Conservation (phyloP, 1,140 invertebrate species). For the Aethina tumida region DNA sequence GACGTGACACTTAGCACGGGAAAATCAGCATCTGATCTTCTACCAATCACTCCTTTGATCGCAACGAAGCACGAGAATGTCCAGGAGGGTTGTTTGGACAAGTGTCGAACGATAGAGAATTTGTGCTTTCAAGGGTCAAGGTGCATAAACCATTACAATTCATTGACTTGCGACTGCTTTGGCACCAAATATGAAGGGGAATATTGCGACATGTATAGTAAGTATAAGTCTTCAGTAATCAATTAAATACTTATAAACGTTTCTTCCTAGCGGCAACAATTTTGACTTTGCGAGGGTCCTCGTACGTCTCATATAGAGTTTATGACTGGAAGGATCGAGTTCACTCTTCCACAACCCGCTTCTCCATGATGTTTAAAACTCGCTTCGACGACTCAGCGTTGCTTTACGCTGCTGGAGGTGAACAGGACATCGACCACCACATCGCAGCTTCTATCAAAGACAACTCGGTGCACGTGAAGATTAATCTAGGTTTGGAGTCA, state of each 20-base stretch:
- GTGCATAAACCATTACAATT: constrained; percentile 84
- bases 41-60: constrained; percentile 68
- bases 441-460: constrained; percentile 72
- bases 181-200: constrained; percentile 84
- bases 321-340: constrained; percentile 88
- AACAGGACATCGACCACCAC: constrained; percentile 66
- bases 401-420: constrained; percentile 80
- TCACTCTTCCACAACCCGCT: constrained; percentile 74
- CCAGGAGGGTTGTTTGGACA: constrained; percentile 71
- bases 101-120: constrained; percentile 68
- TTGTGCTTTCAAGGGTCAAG: constrained; percentile 72
- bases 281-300: constrained; percentile 78
- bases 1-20: constrained; percentile 74
- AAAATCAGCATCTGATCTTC: constrained; percentile 68
- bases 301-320: constrained; percentile 84
- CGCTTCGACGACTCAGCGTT: constrained; percentile 77
- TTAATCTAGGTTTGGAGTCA: constrained; percentile 73
- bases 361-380: constrained; percentile 83
- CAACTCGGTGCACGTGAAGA: constrained; percentile 65
- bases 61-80: constrained; percentile 80
- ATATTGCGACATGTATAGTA: constrained; percentile 82
- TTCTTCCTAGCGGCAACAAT: constrained; percentile 65
- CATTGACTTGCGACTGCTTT: constrained; percentile 81
- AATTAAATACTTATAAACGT: neutral
- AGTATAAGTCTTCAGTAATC: constrained; percentile 33